Evolutionary conservation across 2,113 vertebrate genomes (phyloP).

Genomic region (Rhinogobius similis): DNA sequence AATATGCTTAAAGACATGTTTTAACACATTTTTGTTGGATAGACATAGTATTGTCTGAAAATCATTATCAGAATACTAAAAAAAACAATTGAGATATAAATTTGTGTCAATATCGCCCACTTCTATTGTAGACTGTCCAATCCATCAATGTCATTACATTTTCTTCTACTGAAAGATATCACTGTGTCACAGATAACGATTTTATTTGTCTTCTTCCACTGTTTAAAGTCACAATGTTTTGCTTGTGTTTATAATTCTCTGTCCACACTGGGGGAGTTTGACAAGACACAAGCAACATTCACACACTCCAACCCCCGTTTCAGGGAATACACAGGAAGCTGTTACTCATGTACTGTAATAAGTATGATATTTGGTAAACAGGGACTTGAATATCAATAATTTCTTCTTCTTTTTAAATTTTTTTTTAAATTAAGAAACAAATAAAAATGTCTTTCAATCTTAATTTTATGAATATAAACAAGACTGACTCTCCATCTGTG

Average conservation of each 20-base stretch:
- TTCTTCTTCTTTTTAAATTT: background rate
- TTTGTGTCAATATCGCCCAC: no score
- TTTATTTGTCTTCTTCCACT: background rate
- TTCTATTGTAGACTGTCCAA: no score
- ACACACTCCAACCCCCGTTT: background rate
- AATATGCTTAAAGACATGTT: no score
- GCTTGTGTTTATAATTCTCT: constrained; percentile 2
- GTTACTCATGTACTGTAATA: background rate
- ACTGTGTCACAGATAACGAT: background rate
- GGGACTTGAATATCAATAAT: background rate
- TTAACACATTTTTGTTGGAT: no score
- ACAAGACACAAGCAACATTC: constrained; percentile 5
- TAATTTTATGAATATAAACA: no score
- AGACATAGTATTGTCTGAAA: no score
- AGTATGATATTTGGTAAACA: background rate
- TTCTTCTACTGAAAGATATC: background rate
- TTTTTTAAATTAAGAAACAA: background rate
- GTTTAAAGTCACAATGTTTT: background rate
- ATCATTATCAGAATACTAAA: no score
- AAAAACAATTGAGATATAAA: no score
- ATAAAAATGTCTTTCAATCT: no score
- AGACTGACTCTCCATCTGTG: no score
- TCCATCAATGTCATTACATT: no score
- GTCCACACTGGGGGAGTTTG: background rate
- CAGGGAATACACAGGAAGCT: background rate